Evolutionary conservation across 1,140 invertebrate species (phyloP).

Genomic region (Diploscapter pachys): DNA sequence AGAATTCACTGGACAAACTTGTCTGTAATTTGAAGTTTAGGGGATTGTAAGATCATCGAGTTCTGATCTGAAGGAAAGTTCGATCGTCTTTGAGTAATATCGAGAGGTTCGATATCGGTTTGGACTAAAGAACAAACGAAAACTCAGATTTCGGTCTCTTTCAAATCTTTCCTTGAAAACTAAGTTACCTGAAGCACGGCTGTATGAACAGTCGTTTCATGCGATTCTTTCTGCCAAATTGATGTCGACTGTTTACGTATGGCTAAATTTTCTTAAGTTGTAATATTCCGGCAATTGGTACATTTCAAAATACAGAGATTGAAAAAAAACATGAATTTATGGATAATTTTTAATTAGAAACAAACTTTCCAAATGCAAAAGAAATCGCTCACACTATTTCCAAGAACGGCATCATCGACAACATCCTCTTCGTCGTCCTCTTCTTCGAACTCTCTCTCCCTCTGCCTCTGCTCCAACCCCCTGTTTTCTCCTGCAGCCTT

Average conservation of each 20-base stretch:
- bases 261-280: conserved; percentile 31
- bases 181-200: conserved; percentile 31
- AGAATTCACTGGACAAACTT: conserved; percentile 51
- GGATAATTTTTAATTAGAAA: neutral
- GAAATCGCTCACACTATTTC: neutral
- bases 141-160: too few species aligned
- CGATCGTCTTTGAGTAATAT: too few species aligned
- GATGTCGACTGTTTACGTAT: conserved; percentile 54
- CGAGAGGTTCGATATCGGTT: too few species aligned
- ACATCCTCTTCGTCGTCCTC: conserved; percentile 28
- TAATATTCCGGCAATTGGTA: neutral
- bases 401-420: conserved; percentile 35
- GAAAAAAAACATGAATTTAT: neutral
- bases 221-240: conserved; percentile 44
- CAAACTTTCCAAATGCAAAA: neutral
- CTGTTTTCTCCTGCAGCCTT: conserved; percentile 6
- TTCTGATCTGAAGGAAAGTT: too few species aligned
- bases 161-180: neutral
- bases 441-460: conserved; percentile 25
- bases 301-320: neutral
- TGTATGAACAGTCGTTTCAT: conserved; percentile 40
- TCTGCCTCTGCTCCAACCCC: conserved; percentile 24
- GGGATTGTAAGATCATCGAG: conserved; percentile 8
- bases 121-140: too few species aligned
- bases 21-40: conserved; percentile 20